A percentile compares a stretch with the other conserved stretches of the same genome.
These are phyloP conservation scores for Silurus meridionalis DNA, from an alignment of 2,113 vertebrate species.

Conservation along the genomic window DNA sequence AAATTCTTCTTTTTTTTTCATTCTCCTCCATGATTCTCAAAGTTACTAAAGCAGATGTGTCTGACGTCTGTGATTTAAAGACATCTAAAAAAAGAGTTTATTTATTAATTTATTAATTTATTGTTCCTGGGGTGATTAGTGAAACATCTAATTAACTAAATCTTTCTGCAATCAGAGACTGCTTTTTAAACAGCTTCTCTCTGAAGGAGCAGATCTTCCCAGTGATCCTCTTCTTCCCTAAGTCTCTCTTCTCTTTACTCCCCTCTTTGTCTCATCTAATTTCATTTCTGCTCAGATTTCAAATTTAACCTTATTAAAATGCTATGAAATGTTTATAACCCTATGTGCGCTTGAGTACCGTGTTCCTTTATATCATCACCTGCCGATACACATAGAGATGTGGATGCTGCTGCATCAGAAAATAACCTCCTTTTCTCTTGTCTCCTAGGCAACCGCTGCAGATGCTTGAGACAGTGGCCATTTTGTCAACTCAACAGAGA, in stretches of 20 bases:
- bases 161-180: background rate
- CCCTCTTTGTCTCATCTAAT: background rate
- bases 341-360: background rate
- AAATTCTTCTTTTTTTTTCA: background rate
- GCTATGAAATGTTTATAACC: background rate
- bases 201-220: constrained; percentile 6
- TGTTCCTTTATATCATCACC: background rate
- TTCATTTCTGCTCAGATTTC: background rate
- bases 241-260: background rate
- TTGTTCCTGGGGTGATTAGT: background rate
- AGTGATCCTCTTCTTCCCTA: background rate
- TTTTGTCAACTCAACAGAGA: constrained; percentile 47
- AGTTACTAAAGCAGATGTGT: background rate
- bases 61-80: background rate
- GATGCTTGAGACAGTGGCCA: constrained; percentile 48
- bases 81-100: background rate
- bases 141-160: constrained; percentile 37
- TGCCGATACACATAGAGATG: background rate
- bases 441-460: constrained; percentile 57
- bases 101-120: background rate
- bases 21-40: background rate
- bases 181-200: constrained; percentile 32
- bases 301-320: background rate
- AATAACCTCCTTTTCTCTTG: constrained; percentile 39
- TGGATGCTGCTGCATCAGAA: constrained; percentile 34